Conservation (phyloP, 2,888 invertebrate genomes). For the Schizaphis graminum region DNA sequence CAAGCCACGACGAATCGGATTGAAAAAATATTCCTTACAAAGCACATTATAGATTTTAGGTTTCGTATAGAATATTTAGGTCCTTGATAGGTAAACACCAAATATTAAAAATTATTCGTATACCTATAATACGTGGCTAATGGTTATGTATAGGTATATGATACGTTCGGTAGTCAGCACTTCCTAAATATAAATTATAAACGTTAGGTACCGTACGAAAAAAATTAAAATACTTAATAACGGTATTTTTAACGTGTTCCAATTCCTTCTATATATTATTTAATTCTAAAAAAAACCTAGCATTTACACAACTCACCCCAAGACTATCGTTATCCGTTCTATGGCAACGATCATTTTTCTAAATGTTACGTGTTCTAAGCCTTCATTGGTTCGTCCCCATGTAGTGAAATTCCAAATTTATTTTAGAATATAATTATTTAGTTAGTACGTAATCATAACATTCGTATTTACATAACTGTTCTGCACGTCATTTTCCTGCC, state of each 20-base stretch:
- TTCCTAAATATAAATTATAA: background rate
- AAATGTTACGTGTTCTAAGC: background rate
- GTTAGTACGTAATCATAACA: background rate
- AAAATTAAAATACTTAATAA: background rate
- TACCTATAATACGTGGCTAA: background rate
- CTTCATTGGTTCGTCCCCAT: background rate
- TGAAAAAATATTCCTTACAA: background rate
- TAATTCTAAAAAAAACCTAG: background rate
- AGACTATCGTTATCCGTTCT: background rate
- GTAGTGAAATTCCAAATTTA: background rate
- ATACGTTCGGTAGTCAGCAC: background rate
- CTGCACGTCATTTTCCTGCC: background rate
- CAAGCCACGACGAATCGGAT: background rate
- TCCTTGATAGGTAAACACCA: background rate
- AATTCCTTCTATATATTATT: background rate
- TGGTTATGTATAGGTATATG: background rate
- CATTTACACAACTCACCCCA: background rate
- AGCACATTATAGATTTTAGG: background rate
- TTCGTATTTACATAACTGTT: background rate
- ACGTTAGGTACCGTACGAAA: background rate
- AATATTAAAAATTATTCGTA: background rate
- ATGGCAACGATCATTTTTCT: background rate
- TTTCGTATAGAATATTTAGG: no score
- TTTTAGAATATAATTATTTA: background rate
- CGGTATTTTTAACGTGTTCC: background rate